These are phyloP conservation scores for Taenaris catops DNA, from an alignment of 2,888 invertebrate genomes.

Conservation along the genomic window DNA sequence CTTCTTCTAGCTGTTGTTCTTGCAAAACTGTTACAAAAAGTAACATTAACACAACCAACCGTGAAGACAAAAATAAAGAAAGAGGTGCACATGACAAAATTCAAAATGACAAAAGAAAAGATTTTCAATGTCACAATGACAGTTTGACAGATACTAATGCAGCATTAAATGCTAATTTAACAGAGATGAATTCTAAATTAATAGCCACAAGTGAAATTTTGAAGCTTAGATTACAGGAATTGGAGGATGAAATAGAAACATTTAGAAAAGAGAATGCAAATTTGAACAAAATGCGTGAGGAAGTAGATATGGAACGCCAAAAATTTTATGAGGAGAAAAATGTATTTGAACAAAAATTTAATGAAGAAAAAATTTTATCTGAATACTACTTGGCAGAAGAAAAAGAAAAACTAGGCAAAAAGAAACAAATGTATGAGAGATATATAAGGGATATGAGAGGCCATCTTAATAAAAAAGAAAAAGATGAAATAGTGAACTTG, in stretches of 20 bases:
- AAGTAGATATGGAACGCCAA: conserved; percentile 81
- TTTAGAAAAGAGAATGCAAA: conserved; percentile 72
- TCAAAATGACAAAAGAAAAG: conserved; percentile 21
- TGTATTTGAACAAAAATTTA: conserved; percentile 77
- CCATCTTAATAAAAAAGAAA: conserved; percentile 83
- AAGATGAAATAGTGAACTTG: conserved; percentile 83
- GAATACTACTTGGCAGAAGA: conserved; percentile 85
- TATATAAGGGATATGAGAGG: conserved; percentile 85
- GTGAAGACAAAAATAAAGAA: conserved; percentile 25
- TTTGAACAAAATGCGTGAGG: conserved; percentile 76
- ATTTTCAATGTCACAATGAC: conserved; percentile 43
- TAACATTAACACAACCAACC: conserved; percentile 20
- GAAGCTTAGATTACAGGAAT: conserved; percentile 81
- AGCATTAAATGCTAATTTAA: conserved; percentile 52
- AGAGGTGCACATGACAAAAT: conserved; percentile 14
- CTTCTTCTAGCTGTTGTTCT: conserved; percentile 58
- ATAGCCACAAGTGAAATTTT: conserved; percentile 79
- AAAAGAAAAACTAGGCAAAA: conserved; percentile 83
- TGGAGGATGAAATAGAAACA: conserved; percentile 82
- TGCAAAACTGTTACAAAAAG: conserved; percentile 50
- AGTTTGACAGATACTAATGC: conserved; percentile 43
- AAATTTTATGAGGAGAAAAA: conserved; percentile 82
- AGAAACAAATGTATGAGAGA: conserved; percentile 82
- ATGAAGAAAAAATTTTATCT: conserved; percentile 82
- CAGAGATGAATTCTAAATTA: conserved; percentile 67